Evolutionary conservation across 2,888 invertebrate genomes (phyloP).

Genomic region (Heliconius erato): DNA sequence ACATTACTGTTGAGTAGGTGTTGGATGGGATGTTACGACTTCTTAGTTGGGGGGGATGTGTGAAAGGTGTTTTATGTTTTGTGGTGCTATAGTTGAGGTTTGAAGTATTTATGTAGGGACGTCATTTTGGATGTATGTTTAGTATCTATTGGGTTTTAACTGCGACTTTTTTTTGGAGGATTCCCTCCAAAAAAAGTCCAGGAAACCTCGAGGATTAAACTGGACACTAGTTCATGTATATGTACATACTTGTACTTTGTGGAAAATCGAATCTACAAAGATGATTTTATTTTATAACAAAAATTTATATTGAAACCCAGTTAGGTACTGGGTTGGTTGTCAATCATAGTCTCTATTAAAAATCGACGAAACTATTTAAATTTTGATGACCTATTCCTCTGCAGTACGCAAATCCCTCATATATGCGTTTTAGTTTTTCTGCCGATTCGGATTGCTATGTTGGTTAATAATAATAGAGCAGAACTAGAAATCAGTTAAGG

Average conservation of each 20-base stretch:
- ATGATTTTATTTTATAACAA: background rate
- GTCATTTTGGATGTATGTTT: too few species aligned
- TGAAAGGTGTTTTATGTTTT: slow-evolving; percentile 17
- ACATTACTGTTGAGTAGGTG: slow-evolving; percentile 48
- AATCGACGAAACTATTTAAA: background rate
- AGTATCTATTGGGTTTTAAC: too few species aligned
- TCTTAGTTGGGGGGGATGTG: slow-evolving; percentile 19
- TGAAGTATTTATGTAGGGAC: too few species aligned
- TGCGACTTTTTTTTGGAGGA: too few species aligned
- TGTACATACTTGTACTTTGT: too few species aligned
- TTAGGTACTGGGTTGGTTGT: background rate
- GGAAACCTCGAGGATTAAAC: too few species aligned
- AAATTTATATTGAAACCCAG: background rate
- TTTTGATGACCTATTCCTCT: background rate
- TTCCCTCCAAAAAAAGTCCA: too few species aligned
- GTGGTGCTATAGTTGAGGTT: too few species aligned
- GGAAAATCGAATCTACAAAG: too few species aligned
- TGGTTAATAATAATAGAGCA: background rate
- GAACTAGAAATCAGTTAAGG: background rate
- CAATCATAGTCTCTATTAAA: background rate
- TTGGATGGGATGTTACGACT: slow-evolving; percentile 49
- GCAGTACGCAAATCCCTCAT: background rate
- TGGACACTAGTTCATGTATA: too few species aligned
- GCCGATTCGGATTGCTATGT: background rate
- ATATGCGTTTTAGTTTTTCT: background rate